Percentiles rank a stretch among this genome's conserved stretches.
Evolutionary conservation across 2,113 vertebrate genomes (phyloP).

Genomic region (Sigmodon hispidus): DNA sequence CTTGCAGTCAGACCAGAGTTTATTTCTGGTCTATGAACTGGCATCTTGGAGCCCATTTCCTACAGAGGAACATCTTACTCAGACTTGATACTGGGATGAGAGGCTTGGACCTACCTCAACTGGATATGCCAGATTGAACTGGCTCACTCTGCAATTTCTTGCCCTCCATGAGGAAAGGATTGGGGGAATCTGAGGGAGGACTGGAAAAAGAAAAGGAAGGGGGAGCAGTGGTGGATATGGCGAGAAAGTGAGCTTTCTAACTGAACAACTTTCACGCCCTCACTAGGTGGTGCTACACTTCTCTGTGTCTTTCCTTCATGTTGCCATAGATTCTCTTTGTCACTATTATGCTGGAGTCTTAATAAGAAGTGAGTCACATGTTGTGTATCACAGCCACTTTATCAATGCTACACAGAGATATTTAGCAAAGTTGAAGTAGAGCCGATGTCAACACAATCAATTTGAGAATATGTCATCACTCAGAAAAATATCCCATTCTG

Average conservation of each 20-base stretch:
- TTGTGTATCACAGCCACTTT: background rate
- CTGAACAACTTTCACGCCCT: background rate
- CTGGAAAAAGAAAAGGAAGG: no score
- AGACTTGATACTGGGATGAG: no score
- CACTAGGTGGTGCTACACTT: accelerated
- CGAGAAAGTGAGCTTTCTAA: background rate
- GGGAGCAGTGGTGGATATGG: no score
- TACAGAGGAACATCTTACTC: no score
- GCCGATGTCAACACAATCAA: background rate
- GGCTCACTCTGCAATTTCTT: no score
- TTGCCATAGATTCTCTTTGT: background rate
- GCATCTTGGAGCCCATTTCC: no score
- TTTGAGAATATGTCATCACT: background rate
- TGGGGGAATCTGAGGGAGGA: no score
- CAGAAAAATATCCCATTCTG: background rate
- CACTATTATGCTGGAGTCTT: background rate
- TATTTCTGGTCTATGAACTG: no score
- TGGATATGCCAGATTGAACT: no score
- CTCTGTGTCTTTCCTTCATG: background rate
- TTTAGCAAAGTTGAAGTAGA: background rate
- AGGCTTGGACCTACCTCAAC: no score
- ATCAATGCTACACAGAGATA: background rate
- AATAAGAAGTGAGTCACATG: background rate
- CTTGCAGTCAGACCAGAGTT: no score
- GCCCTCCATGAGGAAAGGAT: no score